Conservation (phyloP, 2,888 invertebrate species). For the Eurytoma adleriae region DNA sequence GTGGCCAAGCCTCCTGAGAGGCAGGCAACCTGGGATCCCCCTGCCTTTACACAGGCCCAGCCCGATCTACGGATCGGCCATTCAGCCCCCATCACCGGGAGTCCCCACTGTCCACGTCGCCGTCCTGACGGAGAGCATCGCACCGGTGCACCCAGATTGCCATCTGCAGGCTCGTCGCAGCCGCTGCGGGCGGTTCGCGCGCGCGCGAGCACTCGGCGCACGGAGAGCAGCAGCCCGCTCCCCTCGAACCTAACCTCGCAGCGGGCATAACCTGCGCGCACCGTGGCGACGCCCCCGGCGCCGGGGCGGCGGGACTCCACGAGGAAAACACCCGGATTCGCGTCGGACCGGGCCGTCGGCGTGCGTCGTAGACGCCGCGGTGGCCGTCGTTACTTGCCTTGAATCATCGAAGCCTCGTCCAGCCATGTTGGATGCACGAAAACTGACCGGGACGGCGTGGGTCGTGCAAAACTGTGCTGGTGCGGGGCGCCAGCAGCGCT, state of each 20-base stretch:
- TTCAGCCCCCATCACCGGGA: neutral
- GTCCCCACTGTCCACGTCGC: neutral
- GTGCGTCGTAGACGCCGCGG: neutral
- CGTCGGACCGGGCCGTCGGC: neutral
- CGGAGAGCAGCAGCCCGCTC: neutral
- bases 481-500: conserved; percentile 44
- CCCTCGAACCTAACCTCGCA: conserved; percentile 28
- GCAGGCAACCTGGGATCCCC: neutral
- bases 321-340: neutral
- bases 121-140: too few species aligned
- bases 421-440: conserved; percentile 86
- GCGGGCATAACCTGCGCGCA: neutral
- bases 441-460: conserved; percentile 72
- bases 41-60: neutral
- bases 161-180: neutral
- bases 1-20: neutral
- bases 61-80: neutral
- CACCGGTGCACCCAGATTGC: too few species aligned
- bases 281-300: neutral
- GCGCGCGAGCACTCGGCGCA: neutral
- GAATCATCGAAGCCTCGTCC: conserved; percentile 91
- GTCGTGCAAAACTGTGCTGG: conserved; percentile 62
- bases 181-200: neutral
- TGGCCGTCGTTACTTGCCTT: conserved; percentile 80
- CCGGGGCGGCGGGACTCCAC: neutral